Percentiles rank a stretch among this genome's conserved stretches.
These are phyloP conservation scores for Protaetia brevitarsis DNA, from an alignment of 1,140 invertebrate genomes.

Conservation along the genomic window DNA sequence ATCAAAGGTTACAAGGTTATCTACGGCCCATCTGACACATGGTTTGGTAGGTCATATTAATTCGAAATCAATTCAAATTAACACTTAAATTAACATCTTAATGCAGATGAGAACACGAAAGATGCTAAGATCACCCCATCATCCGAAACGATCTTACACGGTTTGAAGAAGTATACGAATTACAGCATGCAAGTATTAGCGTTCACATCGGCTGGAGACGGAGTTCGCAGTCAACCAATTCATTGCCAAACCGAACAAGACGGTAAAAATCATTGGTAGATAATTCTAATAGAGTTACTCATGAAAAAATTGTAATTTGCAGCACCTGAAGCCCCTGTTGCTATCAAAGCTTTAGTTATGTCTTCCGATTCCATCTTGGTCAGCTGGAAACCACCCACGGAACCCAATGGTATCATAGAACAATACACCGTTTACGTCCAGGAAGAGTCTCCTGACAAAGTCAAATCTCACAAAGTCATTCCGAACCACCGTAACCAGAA, in stretches of 20 bases:
- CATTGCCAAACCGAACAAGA: conserved; percentile 95
- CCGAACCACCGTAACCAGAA: conserved; percentile 47
- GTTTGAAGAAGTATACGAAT: conserved; percentile 92
- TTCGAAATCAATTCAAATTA: neutral
- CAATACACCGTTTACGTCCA: conserved; percentile 92
- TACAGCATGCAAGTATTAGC: conserved; percentile 96
- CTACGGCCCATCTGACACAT: conserved; percentile 86
- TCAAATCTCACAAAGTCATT: conserved; percentile 52
- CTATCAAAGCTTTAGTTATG: conserved; percentile 90
- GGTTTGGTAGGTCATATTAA: conserved; percentile 73
- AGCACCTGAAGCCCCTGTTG: conserved; percentile 90
- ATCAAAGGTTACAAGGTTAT: conserved; percentile 96
- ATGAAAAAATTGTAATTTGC: conserved; percentile 40
- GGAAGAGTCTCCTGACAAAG: conserved; percentile 49
- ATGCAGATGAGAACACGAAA: conserved; percentile 82
- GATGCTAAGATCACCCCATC: conserved; percentile 88
- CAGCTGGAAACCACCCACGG: conserved; percentile 87
- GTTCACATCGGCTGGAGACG: conserved; percentile 93
- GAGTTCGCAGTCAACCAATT: conserved; percentile 84
- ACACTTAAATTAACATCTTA: conserved; percentile 6
- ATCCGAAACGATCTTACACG: conserved; percentile 88
- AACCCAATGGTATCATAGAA: conserved; percentile 88
- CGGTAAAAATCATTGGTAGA: conserved; percentile 55
- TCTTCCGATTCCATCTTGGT: conserved; percentile 87
- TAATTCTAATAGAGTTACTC: conserved; percentile 10